Evolutionary conservation across 2,113 vertebrate genomes (phyloP), one percentile per base, ranked within the genome.

Genomic region (Cathartes aura): DNA sequence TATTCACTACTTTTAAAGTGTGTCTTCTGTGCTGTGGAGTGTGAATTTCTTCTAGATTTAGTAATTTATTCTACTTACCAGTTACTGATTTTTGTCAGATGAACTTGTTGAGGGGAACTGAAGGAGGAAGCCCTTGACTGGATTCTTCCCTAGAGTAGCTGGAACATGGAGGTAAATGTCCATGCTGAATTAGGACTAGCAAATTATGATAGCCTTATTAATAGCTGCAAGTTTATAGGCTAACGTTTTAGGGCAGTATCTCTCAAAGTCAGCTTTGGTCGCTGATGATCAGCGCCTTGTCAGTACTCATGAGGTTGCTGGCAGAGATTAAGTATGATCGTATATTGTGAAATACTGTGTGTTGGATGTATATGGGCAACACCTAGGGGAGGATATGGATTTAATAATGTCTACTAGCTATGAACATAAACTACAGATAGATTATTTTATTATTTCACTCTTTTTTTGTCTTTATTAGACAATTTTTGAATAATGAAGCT

Each of bases 11-110:
- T 26, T 47, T 22, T 38, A 24, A 63, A 53, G 24, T 26, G 0
- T 7, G 12, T 56, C 9, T 82, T 36, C 32, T 0, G 0, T 70
- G 60, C 12, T 50, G 60, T 15, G 19, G 55, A 43, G 5, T 3
- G 15, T 43, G 47, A 4, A 3, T 68, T 52, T 75, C 42, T 81
- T 64, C 26, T 21, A 15, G 9, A 10, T 63, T 48, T 68, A 53
- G 9, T 68, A 3, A 5, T 87, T 76, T 59, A 20, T 73, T 83
- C 56, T 23, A 8, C 16, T 32, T 60, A 7, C 2, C 26, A 58
- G 11, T 22, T 20, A 40, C 23, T 72, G 85, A 23, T 81, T 81
- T 83, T 83, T 86, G 48, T 40, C 71, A 29, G 63, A 53, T 48
- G 36, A 94, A 36, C 27, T 47, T 38, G 27, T 47, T 87, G 64